Conservation (phyloP, 2,113 vertebrate species). For the Columbina picui region DNA sequence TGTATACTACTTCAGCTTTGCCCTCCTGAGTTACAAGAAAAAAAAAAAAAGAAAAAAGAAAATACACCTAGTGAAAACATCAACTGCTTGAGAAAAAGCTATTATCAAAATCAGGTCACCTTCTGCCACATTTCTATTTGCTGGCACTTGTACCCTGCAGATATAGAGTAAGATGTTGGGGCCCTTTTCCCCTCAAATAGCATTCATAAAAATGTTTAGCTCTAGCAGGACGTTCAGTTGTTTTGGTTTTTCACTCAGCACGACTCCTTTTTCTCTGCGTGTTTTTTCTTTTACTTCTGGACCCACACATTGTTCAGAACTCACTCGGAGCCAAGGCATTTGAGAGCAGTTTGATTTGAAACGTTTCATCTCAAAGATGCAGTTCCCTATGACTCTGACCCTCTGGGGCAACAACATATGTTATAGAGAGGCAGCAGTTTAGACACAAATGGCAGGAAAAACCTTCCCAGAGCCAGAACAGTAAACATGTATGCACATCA, state of each 20-base stretch:
- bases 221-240: not conserved
- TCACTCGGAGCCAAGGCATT: not conserved
- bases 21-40: not conserved
- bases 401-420: not conserved
- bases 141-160: not conserved
- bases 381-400: not conserved
- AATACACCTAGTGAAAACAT: not conserved
- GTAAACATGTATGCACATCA: not conserved
- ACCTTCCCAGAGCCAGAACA: not conserved
- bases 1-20: not conserved
- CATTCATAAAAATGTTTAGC: not conserved
- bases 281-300: not conserved
- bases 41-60: not conserved
- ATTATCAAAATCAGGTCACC: constrained; percentile 21
- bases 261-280: not conserved
- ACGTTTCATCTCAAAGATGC: not conserved
- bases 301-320: not conserved
- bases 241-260: not conserved
- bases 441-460: not conserved
- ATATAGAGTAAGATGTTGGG: not conserved
- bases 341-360: not conserved
- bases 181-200: not conserved
- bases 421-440: not conserved
- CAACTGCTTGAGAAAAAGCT: not conserved
- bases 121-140: not conserved